These are phyloP conservation scores for Prorops nasuta DNA, from an alignment of 1,140 invertebrate genomes.

Conservation along the genomic window DNA sequence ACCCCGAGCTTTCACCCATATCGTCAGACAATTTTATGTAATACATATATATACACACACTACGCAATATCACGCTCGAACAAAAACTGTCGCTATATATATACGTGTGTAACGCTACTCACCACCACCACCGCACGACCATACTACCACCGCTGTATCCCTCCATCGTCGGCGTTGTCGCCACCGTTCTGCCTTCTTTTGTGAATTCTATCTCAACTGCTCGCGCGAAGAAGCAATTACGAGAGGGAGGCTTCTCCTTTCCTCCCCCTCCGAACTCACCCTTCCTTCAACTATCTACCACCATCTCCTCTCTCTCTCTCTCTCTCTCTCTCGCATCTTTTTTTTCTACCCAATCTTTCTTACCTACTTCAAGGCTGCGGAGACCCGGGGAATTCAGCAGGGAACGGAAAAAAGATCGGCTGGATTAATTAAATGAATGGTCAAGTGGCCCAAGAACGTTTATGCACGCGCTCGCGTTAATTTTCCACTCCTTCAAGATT, in stretches of 20 bases:
- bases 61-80: not conserved
- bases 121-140: too few species aligned
- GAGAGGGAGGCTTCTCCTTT: too few species aligned
- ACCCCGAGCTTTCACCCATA: not conserved
- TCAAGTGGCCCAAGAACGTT: conserved; percentile 1
- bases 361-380: too few species aligned
- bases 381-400: too few species aligned
- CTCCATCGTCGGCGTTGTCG: not conserved
- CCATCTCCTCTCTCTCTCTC: not conserved
- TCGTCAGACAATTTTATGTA: not conserved
- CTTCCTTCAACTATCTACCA: not conserved
- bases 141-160: too few species aligned
- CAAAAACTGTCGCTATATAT: too few species aligned
- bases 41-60: not conserved
- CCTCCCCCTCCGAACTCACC: too few species aligned
- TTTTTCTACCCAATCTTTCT: not conserved
- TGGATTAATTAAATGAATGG: conserved; percentile 19
- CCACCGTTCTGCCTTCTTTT: conserved; percentile 5
- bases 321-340: not conserved
- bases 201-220: too few species aligned
- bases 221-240: too few species aligned
- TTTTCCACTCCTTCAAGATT: too few species aligned
- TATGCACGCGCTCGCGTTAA: not conserved
- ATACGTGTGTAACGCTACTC: too few species aligned
- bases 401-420: not conserved